phyloP scores from a whole-genome alignment of 2,888 invertebrate species.

The Disparrhopalites patrizii region DNA sequence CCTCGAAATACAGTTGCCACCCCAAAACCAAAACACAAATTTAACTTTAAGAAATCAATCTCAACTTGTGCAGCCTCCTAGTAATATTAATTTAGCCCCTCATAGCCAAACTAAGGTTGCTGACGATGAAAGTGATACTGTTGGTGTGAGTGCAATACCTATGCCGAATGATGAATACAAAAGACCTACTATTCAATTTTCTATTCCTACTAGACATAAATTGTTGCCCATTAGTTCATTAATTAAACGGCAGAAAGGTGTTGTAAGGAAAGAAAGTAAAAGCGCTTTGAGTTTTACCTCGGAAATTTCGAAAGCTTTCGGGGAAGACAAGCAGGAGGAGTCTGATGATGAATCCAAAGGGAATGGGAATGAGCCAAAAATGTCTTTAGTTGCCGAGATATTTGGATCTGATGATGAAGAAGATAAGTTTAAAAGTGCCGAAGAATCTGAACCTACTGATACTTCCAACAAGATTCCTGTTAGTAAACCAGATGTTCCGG shows the following conservation, averaged over 20 bases:
- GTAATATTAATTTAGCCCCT: background rate
- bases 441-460: background rate
- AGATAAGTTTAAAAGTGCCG: constrained; percentile 3
- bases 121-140: background rate
- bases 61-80: background rate
- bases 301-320: constrained; percentile 52
- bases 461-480: background rate
- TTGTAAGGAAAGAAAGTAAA: constrained; percentile 38
- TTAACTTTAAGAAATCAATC: background rate
- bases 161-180: constrained; percentile 42
- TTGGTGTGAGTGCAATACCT: constrained; percentile 42
- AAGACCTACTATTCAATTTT: constrained; percentile 47
- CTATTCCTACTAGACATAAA: constrained; percentile 46
- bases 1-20: background rate
- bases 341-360: constrained; percentile 29
- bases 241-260: constrained; percentile 47
- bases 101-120: background rate
- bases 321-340: constrained; percentile 51
- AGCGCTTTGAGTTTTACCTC: constrained; percentile 44
- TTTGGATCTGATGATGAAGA: constrained; percentile 47
- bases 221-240: constrained; percentile 45
- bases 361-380: constrained; percentile 29
- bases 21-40: background rate
- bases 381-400: constrained; percentile 45
- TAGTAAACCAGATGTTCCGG: background rate